These are phyloP conservation scores for Pomacea maculata DNA, from an alignment of 1,140 invertebrate genomes.

Conservation along the genomic window DNA sequence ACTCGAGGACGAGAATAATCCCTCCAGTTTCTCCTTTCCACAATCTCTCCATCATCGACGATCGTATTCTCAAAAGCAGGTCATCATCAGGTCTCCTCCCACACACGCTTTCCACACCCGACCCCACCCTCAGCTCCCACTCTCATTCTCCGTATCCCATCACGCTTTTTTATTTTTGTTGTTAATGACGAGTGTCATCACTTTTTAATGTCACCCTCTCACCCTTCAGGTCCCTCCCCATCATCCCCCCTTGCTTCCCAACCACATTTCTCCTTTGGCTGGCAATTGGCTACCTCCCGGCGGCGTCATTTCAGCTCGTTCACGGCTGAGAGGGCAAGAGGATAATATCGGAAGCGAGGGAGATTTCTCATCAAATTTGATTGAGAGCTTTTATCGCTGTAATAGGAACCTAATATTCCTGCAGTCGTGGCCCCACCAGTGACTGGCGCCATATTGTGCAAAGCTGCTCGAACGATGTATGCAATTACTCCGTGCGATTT, in stretches of 20 bases:
- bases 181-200: not conserved
- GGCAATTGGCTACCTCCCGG: not conserved
- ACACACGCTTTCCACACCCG: not conserved
- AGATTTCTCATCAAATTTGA: not conserved
- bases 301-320: too few species aligned
- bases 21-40: too few species aligned
- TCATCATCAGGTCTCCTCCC: too few species aligned
- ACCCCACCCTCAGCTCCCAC: not conserved
- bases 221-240: not conserved
- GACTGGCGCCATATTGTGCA: slow-evolving; percentile 7
- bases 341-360: slow-evolving; percentile 8
- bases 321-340: not conserved
- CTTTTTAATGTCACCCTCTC: not conserved
- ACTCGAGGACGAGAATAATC: too few species aligned
- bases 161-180: not conserved
- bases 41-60: too few species aligned
- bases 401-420: slow-evolving; percentile 18
- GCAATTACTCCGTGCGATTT: slow-evolving; percentile 15
- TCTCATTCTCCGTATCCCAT: not conserved
- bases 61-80: too few species aligned
- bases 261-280: not conserved
- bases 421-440: not conserved
- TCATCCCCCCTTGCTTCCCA: not conserved
- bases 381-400: slow-evolving; percentile 15
- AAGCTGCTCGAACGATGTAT: not conserved